A percentile compares a stretch with the other conserved stretches of the same genome.
Conservation (phyloP, 2,797 vertebrate genomes). For the Myotis findleyi region DNA sequence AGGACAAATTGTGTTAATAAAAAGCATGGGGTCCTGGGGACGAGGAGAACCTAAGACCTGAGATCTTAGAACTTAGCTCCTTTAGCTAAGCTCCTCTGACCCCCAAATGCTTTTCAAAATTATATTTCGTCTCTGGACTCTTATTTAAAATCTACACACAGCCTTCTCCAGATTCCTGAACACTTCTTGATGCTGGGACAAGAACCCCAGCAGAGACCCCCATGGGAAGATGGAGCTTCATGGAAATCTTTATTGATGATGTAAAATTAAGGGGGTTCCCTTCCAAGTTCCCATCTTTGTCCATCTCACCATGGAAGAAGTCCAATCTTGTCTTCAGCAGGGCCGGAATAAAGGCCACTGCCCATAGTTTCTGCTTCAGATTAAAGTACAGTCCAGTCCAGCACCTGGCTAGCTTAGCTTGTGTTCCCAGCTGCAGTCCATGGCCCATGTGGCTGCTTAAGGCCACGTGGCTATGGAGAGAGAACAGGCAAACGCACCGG, state of each 20-base stretch:
- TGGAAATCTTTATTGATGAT: not conserved
- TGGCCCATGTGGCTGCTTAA: not conserved
- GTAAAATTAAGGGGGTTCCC: not conserved
- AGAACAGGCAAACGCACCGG: not conserved
- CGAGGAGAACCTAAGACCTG: too few relatives aligned
- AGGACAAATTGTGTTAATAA: too few relatives aligned
- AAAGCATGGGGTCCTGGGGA: too few relatives aligned
- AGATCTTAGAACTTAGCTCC: too few relatives aligned
- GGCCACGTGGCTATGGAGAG: not conserved
- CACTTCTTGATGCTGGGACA: too few relatives aligned
- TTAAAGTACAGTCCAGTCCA: not conserved
- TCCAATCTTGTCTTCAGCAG: not conserved
- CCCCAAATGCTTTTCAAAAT: too few relatives aligned
- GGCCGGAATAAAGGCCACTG: not conserved
- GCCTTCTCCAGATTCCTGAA: too few relatives aligned
- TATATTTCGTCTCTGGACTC: too few relatives aligned
- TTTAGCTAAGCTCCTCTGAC: too few relatives aligned
- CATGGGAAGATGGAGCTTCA: not conserved
- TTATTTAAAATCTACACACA: too few relatives aligned
- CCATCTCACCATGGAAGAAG: not conserved
- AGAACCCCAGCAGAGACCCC: not conserved
- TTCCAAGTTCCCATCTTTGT: not conserved
- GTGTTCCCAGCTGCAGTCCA: not conserved
- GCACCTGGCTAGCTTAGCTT: not conserved
- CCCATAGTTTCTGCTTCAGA: not conserved